Evolutionary conservation across 2,797 vertebrate species (phyloP), one percentile per base, ranked within the genome.

Genomic region (Sternotherus odoratus): DNA sequence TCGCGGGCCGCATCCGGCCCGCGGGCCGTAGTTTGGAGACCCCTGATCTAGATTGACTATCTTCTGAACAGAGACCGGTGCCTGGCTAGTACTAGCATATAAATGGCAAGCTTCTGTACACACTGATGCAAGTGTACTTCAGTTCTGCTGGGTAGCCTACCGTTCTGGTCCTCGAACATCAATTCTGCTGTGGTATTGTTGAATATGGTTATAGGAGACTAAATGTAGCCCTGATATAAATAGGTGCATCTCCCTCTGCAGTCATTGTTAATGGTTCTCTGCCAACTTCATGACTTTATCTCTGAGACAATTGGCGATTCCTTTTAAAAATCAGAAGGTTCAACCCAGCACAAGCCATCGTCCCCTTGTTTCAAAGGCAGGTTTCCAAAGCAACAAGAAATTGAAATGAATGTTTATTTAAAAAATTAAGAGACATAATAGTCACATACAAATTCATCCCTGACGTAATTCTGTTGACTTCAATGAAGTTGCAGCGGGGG

Each of bases 391-490:
- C 85, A 30, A 33, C 79, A 21, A 1, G 1, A 60, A 88, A 33
- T 91, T n/a, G n/a, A n/a, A n/a, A n/a, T n/a, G n/a, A n/a, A n/a
- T n/a, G n/a, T n/a, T n/a, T n/a, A n/a, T n/a, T n/a, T n/a, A n/a
- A n/a, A n/a, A n/a, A n/a, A n/a, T n/a, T n/a, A n/a, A n/a, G n/a
- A n/a, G 54, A 26, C 56, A 36, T 72, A 86, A 24, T 72, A 84
- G 92, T 74, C 91, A 49, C 26, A 0, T 36, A 57, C 72, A 74
- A 16, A 53, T 33, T 78, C 46, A 23, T 21, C 57, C 86, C 91
- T 83, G 75, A 26, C 88, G 77, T 79, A 95, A 80, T 53, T 79
- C 79, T 26, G 50, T 12, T 49, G 83, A 33, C 86, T 12, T n/a
- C 89, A 56, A 0, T 91, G 83, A 9, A 1, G 4, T 83, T 79